phyloP scores from a whole-genome alignment of 2,797 vertebrate genomes.

The Acipenser ruthenus region DNA sequence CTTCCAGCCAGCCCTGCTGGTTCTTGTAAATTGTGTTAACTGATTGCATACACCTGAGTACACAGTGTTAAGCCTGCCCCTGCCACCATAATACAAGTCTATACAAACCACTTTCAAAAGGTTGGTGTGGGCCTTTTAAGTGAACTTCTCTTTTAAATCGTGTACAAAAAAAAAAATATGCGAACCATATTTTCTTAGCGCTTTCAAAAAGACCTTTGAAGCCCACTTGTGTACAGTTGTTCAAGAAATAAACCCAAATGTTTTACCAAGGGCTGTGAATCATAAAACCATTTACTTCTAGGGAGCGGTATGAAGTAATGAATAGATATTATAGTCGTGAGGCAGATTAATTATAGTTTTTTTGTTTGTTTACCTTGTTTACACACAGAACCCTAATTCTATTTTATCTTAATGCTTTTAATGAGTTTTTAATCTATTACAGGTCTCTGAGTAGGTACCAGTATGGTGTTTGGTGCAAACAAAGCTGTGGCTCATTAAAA shows the following conservation, averaged over 20 bases:
- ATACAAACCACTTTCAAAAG: neutral
- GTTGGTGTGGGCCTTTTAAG: neutral
- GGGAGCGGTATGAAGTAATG: constrained; percentile 16
- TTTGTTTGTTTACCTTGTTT: constrained; percentile 27
- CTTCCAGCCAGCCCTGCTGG: constrained; percentile 4
- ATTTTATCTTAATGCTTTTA: constrained; percentile 24
- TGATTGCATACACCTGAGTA: constrained; percentile 21
- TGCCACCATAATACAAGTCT: neutral
- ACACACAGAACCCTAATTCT: constrained; percentile 25
- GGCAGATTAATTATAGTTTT: constrained; percentile 39
- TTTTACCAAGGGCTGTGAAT: constrained; percentile 33
- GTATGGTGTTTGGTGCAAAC: constrained; percentile 3
- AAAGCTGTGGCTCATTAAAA: constrained; percentile 15
- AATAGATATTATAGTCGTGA: constrained; percentile 21
- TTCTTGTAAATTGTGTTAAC: constrained; percentile 9
- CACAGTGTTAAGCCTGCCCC: constrained; percentile 16
- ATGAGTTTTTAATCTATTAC: constrained; percentile 22
- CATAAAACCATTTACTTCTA: constrained; percentile 41
- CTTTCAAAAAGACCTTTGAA: constrained; percentile 34
- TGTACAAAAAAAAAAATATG: too few species aligned
- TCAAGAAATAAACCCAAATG: constrained; percentile 37
- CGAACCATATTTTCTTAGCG: constrained; percentile 25
- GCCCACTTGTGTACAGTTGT: constrained; percentile 37
- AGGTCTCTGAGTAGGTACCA: constrained; percentile 1
- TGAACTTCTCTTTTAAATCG: too few species aligned